Conservation (phyloP, 2,113 vertebrate genomes). For the Astatotilapia flaviijosephi region DNA sequence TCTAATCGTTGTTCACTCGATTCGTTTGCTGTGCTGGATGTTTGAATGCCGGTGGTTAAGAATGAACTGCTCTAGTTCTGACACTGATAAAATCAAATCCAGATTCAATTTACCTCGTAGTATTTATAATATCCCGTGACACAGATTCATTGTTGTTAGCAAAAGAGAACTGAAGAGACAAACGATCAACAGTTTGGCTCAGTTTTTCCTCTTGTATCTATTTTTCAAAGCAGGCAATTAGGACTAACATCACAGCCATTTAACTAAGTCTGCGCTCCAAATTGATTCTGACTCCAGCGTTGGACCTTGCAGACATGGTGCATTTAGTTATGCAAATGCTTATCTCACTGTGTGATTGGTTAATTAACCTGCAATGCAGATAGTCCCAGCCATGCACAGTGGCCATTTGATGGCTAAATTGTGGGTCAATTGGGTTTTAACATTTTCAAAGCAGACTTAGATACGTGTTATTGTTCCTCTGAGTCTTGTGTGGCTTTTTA, state of each 20-base stretch:
- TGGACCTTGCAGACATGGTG: conserved; percentile 65
- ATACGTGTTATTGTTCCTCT: conserved; percentile 58
- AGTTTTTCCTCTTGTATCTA: conserved; percentile 50
- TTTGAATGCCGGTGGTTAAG: conserved; percentile 13
- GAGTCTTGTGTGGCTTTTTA: conserved; percentile 47
- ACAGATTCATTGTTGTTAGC: conserved; percentile 27
- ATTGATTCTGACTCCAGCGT: conserved; percentile 69
- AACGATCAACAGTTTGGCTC: conserved; percentile 39
- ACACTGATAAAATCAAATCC: conserved; percentile 41
- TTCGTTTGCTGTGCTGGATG: background rate
- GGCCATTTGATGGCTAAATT: conserved; percentile 65
- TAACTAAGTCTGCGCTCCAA: conserved; percentile 67
- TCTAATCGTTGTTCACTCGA: background rate
- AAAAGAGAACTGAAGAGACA: conserved; percentile 20
- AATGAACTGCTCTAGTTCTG: conserved; percentile 3
- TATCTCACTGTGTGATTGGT: conserved; percentile 72
- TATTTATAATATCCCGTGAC: conserved; percentile 36
- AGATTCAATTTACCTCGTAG: conserved; percentile 26
- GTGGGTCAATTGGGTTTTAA: conserved; percentile 74
- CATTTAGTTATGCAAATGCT: conserved; percentile 76
- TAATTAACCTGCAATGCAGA: conserved; percentile 75
- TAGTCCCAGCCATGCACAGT: conserved; percentile 52
- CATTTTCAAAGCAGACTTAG: conserved; percentile 64
- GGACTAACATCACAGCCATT: conserved; percentile 66
- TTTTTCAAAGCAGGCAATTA: conserved; percentile 70